Conservation (phyloP, 2,113 vertebrate genomes). For the Seriola rivoliana region DNA sequence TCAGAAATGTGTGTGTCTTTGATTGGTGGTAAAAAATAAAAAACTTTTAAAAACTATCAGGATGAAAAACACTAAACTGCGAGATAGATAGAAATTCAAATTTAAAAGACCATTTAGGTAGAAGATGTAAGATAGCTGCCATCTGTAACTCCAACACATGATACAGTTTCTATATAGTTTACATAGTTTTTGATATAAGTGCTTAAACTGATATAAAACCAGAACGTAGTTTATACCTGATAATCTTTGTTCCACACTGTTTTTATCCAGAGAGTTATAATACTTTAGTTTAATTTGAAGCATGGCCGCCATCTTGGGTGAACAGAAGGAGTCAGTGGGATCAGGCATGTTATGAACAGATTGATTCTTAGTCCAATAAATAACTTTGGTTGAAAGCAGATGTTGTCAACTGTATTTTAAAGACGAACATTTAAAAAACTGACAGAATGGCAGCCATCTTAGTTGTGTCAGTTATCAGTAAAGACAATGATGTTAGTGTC, state of each 20-base stretch:
- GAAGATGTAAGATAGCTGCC: constrained; percentile 34
- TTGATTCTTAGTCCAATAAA: neutral
- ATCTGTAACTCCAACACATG: constrained; percentile 6
- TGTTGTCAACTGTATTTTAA: neutral
- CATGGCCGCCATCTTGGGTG: neutral
- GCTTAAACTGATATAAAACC: neutral
- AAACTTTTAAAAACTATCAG: neutral
- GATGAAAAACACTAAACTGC: neutral
- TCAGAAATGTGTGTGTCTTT: neutral
- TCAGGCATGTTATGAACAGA: neutral
- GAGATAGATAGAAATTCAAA: neutral
- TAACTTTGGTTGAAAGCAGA: neutral
- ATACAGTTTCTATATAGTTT: neutral
- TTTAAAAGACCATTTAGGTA: neutral
- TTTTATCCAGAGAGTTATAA: neutral
- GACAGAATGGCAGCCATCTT: constrained; percentile 47
- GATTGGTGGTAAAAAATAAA: neutral
- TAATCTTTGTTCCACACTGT: neutral
- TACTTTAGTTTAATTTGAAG: neutral
- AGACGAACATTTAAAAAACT: neutral
- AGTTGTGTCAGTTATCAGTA: constrained; percentile 37
- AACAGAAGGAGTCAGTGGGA: neutral
- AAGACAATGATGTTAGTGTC: constrained; percentile 65
- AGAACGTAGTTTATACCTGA: neutral
- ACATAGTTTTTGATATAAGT: neutral